phyloP scores from a whole-genome alignment of 2,113 vertebrate genomes.

The Triplophysa rosa region DNA sequence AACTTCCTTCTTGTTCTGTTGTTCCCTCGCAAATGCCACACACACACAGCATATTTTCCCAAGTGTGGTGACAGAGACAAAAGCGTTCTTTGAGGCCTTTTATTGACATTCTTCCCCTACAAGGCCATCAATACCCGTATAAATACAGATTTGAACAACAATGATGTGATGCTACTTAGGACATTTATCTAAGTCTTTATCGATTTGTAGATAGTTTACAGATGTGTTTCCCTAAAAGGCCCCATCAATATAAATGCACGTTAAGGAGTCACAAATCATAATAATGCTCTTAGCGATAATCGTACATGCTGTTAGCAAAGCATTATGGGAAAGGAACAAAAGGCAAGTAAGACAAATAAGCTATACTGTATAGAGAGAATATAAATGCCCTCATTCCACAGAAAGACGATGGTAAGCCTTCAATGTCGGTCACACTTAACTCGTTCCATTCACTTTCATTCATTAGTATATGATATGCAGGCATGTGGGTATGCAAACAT shows the following conservation, averaged over 20 bases:
- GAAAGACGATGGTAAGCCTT: background rate
- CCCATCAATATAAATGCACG: conserved; percentile 20
- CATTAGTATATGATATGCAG: background rate
- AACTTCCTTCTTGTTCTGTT: conserved; percentile 20
- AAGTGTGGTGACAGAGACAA: conserved; percentile 30
- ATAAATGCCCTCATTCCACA: background rate
- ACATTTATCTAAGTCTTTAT: conserved; percentile 48
- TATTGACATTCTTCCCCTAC: conserved; percentile 37
- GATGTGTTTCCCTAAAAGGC: conserved; percentile 23
- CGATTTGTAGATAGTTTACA: conserved; percentile 18
- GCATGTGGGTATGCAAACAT: no score
- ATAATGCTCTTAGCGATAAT: conserved; percentile 31
- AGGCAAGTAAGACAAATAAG: conserved; percentile 40
- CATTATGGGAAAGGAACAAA: conserved; percentile 22
- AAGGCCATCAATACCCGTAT: conserved; percentile 33
- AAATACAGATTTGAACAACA: conserved; percentile 26
- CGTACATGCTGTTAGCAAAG: conserved; percentile 26
- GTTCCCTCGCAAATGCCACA: conserved; percentile 26
- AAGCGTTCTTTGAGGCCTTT: conserved; percentile 41
- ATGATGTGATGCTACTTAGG: conserved; percentile 19
- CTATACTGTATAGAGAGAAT: conserved; percentile 1
- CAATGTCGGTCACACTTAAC: background rate
- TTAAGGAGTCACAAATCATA: conserved; percentile 26
- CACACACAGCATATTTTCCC: background rate
- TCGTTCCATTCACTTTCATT: conserved; percentile 13